Base-by-base conservation (phyloP, 2,888 invertebrate species). In the Lasioglossum villosulum region DNA sequence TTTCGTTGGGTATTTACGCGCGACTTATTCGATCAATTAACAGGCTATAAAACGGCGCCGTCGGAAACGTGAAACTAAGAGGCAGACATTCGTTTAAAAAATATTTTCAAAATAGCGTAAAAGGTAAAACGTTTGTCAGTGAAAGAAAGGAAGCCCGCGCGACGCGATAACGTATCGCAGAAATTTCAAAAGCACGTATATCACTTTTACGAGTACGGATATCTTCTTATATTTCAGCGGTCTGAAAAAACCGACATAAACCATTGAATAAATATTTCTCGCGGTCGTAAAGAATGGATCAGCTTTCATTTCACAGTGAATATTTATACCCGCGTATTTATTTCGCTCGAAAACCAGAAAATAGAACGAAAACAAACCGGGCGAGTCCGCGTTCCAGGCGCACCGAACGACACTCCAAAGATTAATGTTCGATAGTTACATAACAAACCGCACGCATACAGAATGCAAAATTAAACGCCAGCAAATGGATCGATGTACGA, bases 401-500 rank as follows among this genome's bases (percentile, higher is more conserved):
- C 27, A 42, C n/a, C 14, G 52, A 71, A 73, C 39, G 59, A 56
- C 52, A 78, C 48, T 72, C 12, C 34, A 27, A 75, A 78, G 73
- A 84, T 84, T 84, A 84, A 78, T 71, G 70, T 27, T 4, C 71
- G 66, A 39, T 1, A 1, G 23, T 73, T 52, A n/a, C n/a, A 14
- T 23, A 12, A 68, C n/a, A 8, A 19, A 14, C 30, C 39, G 5
- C 12, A 1, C 16, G 12, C 39, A 48, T 23, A 14, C 2, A 30
- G 45, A 42, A 75, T 84, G 71, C 27, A 27, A 74, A 74, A 84
- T 73, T 66, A 66, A 79, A 74, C 34, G 30, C 14, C 23, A 23
- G 8, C 6, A 80, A 59, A 19, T 77, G 45, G 79, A 80, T 80
- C 83, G 74, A 78, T 74, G 45, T 42, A 39, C 66, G 34, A 66